A percentile compares a stretch with the other conserved stretches of the same genome.
Conservation (phyloP, 2,797 vertebrate genomes). For the Pseudotriccus pelzelni region DNA sequence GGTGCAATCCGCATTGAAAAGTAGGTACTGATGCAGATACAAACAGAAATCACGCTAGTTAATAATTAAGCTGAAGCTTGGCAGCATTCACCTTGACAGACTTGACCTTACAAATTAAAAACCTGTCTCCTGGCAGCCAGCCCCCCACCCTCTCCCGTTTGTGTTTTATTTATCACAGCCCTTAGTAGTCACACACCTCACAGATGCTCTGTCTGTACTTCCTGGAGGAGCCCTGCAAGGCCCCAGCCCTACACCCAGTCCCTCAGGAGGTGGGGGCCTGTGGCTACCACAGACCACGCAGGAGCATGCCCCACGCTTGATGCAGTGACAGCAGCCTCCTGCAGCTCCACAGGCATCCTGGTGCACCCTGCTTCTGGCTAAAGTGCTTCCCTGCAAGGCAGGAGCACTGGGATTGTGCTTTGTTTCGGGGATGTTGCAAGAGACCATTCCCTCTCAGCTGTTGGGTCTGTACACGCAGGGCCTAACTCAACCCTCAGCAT, state of each 20-base stretch:
- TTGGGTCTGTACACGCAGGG: background rate
- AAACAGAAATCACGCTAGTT: conserved; percentile 63
- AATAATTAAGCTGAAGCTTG: conserved; percentile 65
- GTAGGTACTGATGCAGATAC: conserved; percentile 49
- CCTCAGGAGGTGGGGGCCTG: background rate
- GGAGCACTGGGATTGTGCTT: background rate
- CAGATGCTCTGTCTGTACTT: background rate
- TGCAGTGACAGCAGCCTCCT: background rate
- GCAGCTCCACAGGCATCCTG: background rate
- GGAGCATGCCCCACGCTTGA: fast-evolving
- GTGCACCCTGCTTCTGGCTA: background rate
- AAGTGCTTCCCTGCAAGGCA: background rate
- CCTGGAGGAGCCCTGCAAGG: background rate
- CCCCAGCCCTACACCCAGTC: background rate
- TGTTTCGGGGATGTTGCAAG: background rate
- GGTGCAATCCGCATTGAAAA: conserved; percentile 34
- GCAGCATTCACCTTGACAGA: conserved; percentile 62
- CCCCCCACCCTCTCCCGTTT: too few relatives aligned
- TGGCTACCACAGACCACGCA: background rate
- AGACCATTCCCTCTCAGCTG: background rate
- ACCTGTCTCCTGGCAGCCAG: background rate
- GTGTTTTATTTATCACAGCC: background rate
- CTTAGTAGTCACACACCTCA: background rate
- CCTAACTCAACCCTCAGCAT: background rate
- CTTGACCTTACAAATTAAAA: conserved; percentile 51